Percentiles rank a stretch among this genome's conserved stretches.
Evolutionary conservation across 2,113 vertebrate genomes (phyloP).

Genomic region (Eulacestoma nigropectus): DNA sequence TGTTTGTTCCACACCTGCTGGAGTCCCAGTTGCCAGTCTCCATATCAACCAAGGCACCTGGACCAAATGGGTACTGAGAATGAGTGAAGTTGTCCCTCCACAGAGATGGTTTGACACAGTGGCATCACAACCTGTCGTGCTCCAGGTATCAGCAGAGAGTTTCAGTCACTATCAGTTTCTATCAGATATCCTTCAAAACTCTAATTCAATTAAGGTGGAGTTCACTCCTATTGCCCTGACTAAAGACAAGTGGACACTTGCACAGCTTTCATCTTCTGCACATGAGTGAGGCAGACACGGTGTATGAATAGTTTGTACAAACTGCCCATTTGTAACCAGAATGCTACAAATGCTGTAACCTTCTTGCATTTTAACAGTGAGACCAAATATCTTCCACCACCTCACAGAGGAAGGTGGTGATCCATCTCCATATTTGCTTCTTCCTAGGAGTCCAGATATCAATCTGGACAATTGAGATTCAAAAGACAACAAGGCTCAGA

Average conservation of each 20-base stretch:
- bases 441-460: neutral
- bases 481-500: neutral
- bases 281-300: fast-evolving
- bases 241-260: neutral
- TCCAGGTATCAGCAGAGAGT: neutral
- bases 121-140: neutral
- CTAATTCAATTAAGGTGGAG: neutral
- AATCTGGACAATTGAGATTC: neutral
- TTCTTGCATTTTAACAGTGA: neutral
- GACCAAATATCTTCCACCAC: neutral
- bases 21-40: neutral
- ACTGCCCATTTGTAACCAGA: neutral
- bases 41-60: neutral
- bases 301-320: neutral
- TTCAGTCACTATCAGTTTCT: neutral
- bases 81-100: neutral
- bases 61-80: neutral
- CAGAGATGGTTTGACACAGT: neutral
- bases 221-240: neutral
- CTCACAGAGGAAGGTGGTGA: neutral
- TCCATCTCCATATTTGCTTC: neutral
- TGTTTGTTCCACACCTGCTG: neutral
- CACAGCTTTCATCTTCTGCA: neutral
- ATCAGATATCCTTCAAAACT: neutral
- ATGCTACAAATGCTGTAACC: neutral